These are phyloP conservation scores for Sorex fumeus DNA, from an alignment of 2,113 vertebrate genomes.

Conservation along the genomic window DNA sequence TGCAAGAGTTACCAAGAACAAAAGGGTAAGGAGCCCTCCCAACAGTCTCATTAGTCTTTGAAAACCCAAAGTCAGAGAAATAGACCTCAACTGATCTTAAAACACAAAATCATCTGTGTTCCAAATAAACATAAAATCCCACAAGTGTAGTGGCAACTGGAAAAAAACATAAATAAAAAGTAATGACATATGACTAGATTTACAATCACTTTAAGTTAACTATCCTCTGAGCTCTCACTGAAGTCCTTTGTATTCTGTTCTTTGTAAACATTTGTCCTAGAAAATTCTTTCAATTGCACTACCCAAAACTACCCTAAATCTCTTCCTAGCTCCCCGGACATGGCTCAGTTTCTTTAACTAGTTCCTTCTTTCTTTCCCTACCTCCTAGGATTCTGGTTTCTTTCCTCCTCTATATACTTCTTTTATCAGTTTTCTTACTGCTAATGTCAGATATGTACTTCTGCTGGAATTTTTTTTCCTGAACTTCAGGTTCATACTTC, in stretches of 20 bases:
- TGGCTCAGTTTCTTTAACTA: constrained; percentile 20
- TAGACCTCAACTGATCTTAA: constrained; percentile 5
- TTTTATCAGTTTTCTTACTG: constrained; percentile 21
- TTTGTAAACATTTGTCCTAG: constrained; percentile 32
- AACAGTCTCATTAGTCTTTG: background rate
- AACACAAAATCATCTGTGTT: background rate
- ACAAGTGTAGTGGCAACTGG: constrained; percentile 22
- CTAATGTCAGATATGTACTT: constrained; percentile 12
- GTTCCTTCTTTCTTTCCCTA: constrained; percentile 13
- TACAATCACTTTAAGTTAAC: constrained; percentile 34
- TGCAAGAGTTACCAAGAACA: background rate
- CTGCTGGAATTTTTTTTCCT: background rate
- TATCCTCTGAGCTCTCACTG: background rate
- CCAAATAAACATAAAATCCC: constrained; percentile 45
- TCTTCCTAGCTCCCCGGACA: constrained; percentile 31
- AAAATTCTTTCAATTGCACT: constrained; percentile 57
- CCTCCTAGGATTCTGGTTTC: constrained; percentile 34
- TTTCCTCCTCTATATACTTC: background rate
- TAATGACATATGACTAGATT: constrained; percentile 5
- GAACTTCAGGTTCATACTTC: constrained; percentile 4
- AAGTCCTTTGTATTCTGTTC: constrained; percentile 25
- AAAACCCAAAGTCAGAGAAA: constrained; percentile 1
- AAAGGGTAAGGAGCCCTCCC: background rate
- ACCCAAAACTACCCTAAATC: background rate
- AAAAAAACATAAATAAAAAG: constrained; percentile 12